Conservation (phyloP, 2,797 vertebrate genomes). For the Nannoperca australis region DNA sequence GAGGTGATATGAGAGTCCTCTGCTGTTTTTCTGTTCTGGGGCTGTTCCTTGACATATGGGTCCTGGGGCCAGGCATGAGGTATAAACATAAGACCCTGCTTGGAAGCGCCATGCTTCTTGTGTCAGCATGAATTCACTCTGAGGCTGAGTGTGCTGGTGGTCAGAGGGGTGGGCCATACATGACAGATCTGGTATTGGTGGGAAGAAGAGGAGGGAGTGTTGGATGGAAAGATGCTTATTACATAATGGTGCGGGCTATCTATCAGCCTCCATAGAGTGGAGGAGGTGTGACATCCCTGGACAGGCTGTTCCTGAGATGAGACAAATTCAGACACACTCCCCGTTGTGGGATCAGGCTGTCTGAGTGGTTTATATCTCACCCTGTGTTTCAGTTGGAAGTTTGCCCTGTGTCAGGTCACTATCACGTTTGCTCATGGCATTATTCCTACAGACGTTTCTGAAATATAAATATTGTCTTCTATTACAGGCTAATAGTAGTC, state of each 20-base stretch:
- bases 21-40: slow-evolving; percentile 34
- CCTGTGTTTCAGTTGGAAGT: slow-evolving; percentile 43
- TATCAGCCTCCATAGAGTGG: slow-evolving; percentile 38
- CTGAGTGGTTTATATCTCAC: slow-evolving; percentile 52
- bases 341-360: slow-evolving; percentile 42
- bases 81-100: slow-evolving; percentile 29
- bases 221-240: slow-evolving; percentile 60
- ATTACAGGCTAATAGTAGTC: slow-evolving; percentile 45
- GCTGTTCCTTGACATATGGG: slow-evolving; percentile 49
- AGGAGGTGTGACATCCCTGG: slow-evolving; percentile 52
- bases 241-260: slow-evolving; percentile 49
- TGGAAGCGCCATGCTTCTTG: slow-evolving; percentile 33
- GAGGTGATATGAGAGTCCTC: slow-evolving; percentile 24
- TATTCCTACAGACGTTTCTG: slow-evolving; percentile 31
- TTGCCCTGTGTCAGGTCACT: slow-evolving; percentile 44
- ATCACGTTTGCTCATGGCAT: slow-evolving; percentile 26
- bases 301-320: slow-evolving; percentile 65
- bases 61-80: slow-evolving; percentile 23
- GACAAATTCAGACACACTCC: slow-evolving; percentile 34
- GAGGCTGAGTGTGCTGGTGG: slow-evolving; percentile 26
- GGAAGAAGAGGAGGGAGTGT: slow-evolving; percentile 27
- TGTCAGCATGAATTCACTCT: slow-evolving; percentile 45
- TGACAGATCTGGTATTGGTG: slow-evolving; percentile 46
- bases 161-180: slow-evolving; percentile 36
- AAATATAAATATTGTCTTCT: slow-evolving; percentile 53